Evolutionary conservation across 2,888 invertebrate species (phyloP).

Genomic region (Philopedon plagiatum): DNA sequence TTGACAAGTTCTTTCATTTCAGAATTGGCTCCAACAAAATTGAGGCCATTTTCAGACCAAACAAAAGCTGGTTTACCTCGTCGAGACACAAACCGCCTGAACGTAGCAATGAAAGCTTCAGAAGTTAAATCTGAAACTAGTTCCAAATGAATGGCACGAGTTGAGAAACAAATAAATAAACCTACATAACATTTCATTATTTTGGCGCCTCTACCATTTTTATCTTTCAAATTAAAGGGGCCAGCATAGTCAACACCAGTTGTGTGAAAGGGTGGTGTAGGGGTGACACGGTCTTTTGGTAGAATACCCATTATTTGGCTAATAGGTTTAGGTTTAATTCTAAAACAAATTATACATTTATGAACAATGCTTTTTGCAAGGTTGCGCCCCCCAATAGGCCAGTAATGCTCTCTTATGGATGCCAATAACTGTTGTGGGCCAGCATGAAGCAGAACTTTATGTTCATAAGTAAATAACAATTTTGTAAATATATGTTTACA

Average conservation of each 20-base stretch:
- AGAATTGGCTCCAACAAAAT: too few relatives aligned
- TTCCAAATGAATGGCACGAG: conserved; percentile 35
- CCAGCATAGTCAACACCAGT: conserved; percentile 5
- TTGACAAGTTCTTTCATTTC: conserved; percentile 15
- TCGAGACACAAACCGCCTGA: conserved; percentile 51
- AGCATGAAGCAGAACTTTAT: conserved; percentile 30
- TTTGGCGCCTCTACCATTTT: neutral
- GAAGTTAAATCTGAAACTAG: conserved; percentile 49
- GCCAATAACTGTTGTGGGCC: conserved; percentile 36
- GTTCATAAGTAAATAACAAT: conserved; percentile 26
- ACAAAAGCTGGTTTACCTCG: conserved; percentile 48
- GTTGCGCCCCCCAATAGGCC: conserved; percentile 20
- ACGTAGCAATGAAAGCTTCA: conserved; percentile 47
- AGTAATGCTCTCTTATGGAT: conserved; percentile 28
- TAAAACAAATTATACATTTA: conserved; percentile 42
- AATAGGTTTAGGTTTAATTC: conserved; percentile 18
- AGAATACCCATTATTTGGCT: neutral
- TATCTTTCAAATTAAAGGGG: neutral
- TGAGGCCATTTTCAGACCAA: conserved; percentile 51
- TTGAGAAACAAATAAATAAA: conserved; percentile 8
- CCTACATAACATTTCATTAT: too few relatives aligned
- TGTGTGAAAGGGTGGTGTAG: too few relatives aligned
- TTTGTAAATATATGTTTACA: conserved; percentile 34
- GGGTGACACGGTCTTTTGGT: neutral
- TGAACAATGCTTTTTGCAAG: conserved; percentile 13